Evolutionary conservation across 2,797 vertebrate genomes (phyloP).

Genomic region (Sandelia bainsii): DNA sequence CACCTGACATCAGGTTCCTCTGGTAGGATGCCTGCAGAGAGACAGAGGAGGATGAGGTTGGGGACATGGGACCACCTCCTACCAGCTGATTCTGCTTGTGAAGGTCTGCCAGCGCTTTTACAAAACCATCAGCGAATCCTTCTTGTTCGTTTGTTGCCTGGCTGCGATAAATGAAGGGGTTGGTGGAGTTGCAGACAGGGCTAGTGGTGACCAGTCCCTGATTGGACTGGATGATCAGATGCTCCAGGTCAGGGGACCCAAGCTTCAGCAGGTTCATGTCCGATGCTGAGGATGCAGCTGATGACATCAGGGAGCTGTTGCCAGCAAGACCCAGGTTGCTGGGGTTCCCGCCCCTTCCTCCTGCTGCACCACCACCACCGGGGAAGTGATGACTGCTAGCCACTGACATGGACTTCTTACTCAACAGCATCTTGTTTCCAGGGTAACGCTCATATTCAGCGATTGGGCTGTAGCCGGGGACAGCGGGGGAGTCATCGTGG

Average conservation of each 20-base stretch:
- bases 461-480: slow-evolving; percentile 74
- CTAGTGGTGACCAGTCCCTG: slow-evolving; percentile 83
- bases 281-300: slow-evolving; percentile 11
- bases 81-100: slow-evolving; percentile 93
- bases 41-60: slow-evolving; percentile 75
- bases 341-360: slow-evolving; percentile 59
- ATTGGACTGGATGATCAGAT: slow-evolving; percentile 85
- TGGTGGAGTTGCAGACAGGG: slow-evolving; percentile 66
- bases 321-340: slow-evolving; percentile 63
- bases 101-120: slow-evolving; percentile 90
- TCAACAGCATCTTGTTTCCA: slow-evolving; percentile 81
- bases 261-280: slow-evolving; percentile 84
- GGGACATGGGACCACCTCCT: slow-evolving; percentile 81
- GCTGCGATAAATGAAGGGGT: slow-evolving; percentile 71
- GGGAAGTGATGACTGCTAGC: slow-evolving; percentile 69
- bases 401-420: slow-evolving; percentile 76
- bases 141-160: slow-evolving; percentile 90
- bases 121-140: slow-evolving; percentile 91
- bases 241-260: slow-evolving; percentile 82
- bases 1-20: slow-evolving; percentile 80
- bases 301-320: slow-evolving; percentile 71
- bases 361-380: slow-evolving; percentile 13
- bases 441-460: slow-evolving; percentile 82
- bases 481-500: slow-evolving; percentile 78
- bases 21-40: slow-evolving; percentile 84